phyloP scores from a whole-genome alignment of 2,888 invertebrate species.

The Eubasilissa splendida region DNA sequence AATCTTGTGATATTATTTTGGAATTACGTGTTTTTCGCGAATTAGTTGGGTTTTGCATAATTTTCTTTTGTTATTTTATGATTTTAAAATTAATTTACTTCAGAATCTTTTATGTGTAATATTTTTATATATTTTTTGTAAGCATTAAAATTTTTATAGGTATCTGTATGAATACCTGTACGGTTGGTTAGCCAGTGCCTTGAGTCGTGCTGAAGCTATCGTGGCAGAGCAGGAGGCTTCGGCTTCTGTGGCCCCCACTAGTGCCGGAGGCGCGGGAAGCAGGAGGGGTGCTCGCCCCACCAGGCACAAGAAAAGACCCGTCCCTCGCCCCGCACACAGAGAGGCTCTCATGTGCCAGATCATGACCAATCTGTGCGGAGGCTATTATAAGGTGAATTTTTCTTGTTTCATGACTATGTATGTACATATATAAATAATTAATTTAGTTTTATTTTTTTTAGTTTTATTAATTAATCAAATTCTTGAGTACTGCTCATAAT shows the following conservation, averaged over 20 bases:
- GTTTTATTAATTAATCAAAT: background rate
- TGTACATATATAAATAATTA: background rate
- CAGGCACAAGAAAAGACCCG: slow-evolving; percentile 76
- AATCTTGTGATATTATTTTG: no score
- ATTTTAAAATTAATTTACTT: background rate
- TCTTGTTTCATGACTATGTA: background rate
- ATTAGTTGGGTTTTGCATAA: no score
- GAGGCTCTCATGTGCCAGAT: slow-evolving; percentile 94
- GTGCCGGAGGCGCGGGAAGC: slow-evolving; percentile 62
- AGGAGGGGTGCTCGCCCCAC: slow-evolving; percentile 68
- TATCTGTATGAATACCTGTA: slow-evolving; percentile 95
- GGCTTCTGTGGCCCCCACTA: slow-evolving; percentile 64
- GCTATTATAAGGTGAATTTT: slow-evolving; percentile 89
- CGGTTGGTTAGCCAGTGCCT: slow-evolving; percentile 93
- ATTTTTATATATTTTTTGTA: background rate
- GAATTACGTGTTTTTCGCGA: no score
- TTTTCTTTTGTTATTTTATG: background rate
- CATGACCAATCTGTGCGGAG: slow-evolving; percentile 94
- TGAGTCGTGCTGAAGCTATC: slow-evolving; percentile 90
- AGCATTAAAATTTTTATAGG: slow-evolving; percentile 67
- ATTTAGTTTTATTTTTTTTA: slow-evolving; percentile 5
- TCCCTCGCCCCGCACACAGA: slow-evolving; percentile 79
- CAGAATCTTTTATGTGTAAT: background rate
- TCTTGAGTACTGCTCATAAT: background rate
- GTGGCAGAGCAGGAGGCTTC: slow-evolving; percentile 82